Evolutionary conservation across 1,140 invertebrate species (phyloP), one percentile per base, ranked within the genome.

Genomic region (Limonius californicus): DNA sequence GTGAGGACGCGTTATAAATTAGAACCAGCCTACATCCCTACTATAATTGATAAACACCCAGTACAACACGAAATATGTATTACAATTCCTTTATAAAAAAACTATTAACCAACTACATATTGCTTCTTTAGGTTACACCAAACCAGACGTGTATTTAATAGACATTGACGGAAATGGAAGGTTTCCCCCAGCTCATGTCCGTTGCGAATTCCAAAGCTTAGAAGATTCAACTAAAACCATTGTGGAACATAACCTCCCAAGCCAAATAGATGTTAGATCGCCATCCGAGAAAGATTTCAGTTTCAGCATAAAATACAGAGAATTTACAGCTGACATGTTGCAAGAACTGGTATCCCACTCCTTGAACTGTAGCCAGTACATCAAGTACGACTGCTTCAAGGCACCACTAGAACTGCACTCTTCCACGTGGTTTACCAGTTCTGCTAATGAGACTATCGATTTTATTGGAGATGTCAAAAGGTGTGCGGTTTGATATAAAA

Each of bases 151-250:
- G 0, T 96, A 95, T 72, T 81, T 88, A 21, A 92, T 95, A 62
- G 94, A 97, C 70, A 94, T 97, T 58, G 94, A 97, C 76, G 92
- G 94, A 1, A 94, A 95, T 74, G 94, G 94, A 0, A 86, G 87
- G 57, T 92, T 94, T 70, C 90, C 92, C 19, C 93, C 94, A 0
- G 90, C 91, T 1, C 86, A 94, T 69, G 93, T 96, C 0, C 89
- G 91, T 67, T 97, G 94, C 74, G 89, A 95, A 70, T 96, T 97
- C 72, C 89, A 92, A 69, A 88, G 87, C 15, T 83, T 89, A 56
- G 89, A 90, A 62, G 91, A 92, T 69, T 88, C 89, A 0, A 95
- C 92, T 0, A 93, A 91, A 70, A 94, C 92, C 1, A 90, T 94
- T 58, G 91, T 97, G 0, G 92, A 95, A 74, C 93, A 96, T 73